Evolutionary conservation across 2,797 vertebrate genomes (phyloP), one percentile per base, ranked within the genome.

Genomic region (Hydrophis major): DNA sequence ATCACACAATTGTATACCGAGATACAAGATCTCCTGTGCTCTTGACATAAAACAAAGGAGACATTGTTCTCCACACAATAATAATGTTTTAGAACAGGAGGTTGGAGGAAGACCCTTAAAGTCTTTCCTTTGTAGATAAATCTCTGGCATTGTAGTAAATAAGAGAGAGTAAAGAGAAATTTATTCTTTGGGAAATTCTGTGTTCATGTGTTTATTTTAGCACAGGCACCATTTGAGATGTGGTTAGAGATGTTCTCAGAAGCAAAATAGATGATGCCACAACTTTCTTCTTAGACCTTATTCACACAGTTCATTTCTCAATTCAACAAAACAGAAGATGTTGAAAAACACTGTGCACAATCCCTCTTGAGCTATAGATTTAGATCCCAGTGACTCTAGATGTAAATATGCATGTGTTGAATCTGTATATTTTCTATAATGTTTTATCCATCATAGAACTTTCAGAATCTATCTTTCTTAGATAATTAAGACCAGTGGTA

Each of bases 1-100:
- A 96, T 97, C 97, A 96, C 97, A 97, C 96, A 92, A 97, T 97
- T 97, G 96, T 97, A 92, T 95, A 59, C 94, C 92, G 93, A 95
- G 86, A 89, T 94, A 92, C n/a, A 92, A 91, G 42, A 32, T 59
- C 91, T 95, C 89, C 92, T 94, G 91, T 94, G 86, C 90, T 92
- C 92, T 88, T 56, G 88, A 37, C 83, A 90, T 91, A 28, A 53
- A 92, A 89, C 91, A 93, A 92, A 90, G 56, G 63, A 53, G 78
- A 55, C n/a, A 92, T 94, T 92, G 59, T 92, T 94, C n/a, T 88
- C 61, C 20, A 89, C 25, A 92, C 91, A 94, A 94, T 87, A 92
- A 56, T 8, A 59, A 61, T 47, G 18, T 92, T 89, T 92, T 60
- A 18, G 78, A 87, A 61, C 27, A 87, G 57, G 56, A 18, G 91